Evolutionary conservation across 2,888 invertebrate species (phyloP).

Genomic region (Sphaerophoria rueppellii): DNA sequence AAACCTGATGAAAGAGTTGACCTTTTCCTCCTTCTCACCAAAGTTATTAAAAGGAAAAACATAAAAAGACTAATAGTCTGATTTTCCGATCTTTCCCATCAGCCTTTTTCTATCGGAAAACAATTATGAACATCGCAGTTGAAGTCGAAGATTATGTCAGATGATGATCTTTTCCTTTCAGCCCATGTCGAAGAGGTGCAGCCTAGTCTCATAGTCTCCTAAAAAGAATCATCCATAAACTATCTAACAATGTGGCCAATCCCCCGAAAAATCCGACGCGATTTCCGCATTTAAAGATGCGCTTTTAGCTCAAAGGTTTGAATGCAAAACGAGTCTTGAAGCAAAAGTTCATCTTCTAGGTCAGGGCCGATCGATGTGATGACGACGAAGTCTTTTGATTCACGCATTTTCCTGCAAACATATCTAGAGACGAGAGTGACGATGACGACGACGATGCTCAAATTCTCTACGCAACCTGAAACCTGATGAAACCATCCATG

Average conservation of each 20-base stretch:
- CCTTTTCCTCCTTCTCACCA: conserved; percentile 39
- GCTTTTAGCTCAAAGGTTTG: not conserved
- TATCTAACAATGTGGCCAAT: conserved; percentile 63
- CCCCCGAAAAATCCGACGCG: conserved; percentile 55
- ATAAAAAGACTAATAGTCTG: conserved; percentile 32
- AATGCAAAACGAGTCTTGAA: conserved; percentile 36
- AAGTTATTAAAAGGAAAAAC: not conserved
- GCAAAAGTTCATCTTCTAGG: conserved; percentile 60
- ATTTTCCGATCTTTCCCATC: conserved; percentile 53
- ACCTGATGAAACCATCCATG: conserved; percentile 12
- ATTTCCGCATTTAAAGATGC: conserved; percentile 62
- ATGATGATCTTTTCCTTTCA: conserved; percentile 69
- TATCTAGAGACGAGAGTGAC: conserved; percentile 11
- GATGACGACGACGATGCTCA: not conserved
- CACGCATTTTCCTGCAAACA: conserved; percentile 50
- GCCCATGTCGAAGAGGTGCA: conserved; percentile 47
- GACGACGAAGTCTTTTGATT: conserved; percentile 30
- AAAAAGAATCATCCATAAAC: conserved; percentile 31
- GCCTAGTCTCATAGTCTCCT: conserved; percentile 27
- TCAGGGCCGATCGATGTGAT: conserved; percentile 33
- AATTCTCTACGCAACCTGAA: conserved; percentile 48
- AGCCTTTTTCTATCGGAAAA: conserved; percentile 31
- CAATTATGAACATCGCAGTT: conserved; percentile 25
- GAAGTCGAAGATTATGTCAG: conserved; percentile 61
- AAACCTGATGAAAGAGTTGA: conserved; percentile 60